Percentiles rank a stretch among this genome's conserved stretches.
These are phyloP conservation scores for Anguilla japonica DNA, from an alignment of 2,113 vertebrate genomes.

Conservation along the genomic window DNA sequence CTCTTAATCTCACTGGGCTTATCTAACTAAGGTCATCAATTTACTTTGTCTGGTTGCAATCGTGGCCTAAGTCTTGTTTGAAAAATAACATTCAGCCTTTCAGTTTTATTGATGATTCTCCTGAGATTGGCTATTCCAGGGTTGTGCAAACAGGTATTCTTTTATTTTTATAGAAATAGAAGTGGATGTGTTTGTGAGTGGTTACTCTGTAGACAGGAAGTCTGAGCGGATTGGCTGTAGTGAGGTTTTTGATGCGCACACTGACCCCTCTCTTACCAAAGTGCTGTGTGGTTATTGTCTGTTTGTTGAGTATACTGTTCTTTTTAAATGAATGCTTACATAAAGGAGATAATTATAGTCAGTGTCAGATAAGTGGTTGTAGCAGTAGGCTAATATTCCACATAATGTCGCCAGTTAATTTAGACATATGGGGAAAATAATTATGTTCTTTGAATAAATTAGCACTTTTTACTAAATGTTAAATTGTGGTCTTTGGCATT, in stretches of 20 bases:
- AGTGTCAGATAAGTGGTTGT: neutral
- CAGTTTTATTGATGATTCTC: neutral
- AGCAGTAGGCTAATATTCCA: neutral
- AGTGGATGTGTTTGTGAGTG: neutral
- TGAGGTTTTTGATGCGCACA: neutral
- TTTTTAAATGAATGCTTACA: neutral
- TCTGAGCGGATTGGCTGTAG: neutral
- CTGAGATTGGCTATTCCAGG: neutral
- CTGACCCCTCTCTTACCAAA: neutral
- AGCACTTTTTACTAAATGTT: slow-evolving; percentile 17
- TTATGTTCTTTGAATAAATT: slow-evolving; percentile 8
- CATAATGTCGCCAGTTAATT: neutral
- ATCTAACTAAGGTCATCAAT: neutral
- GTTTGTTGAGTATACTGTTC: neutral
- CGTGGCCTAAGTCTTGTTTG: neutral
- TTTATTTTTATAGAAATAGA: neutral
- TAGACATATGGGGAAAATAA: neutral
- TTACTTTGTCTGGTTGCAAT: neutral
- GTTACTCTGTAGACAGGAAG: neutral
- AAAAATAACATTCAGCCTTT: neutral
- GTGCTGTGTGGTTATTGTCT: neutral
- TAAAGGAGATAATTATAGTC: slow-evolving; percentile 8
- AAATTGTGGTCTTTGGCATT: neutral
- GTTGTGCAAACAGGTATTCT: neutral
- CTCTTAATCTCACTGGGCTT: neutral